Evolutionary conservation across 1,140 invertebrate genomes (phyloP).

Genomic region (Drosophila littoralis): DNA sequence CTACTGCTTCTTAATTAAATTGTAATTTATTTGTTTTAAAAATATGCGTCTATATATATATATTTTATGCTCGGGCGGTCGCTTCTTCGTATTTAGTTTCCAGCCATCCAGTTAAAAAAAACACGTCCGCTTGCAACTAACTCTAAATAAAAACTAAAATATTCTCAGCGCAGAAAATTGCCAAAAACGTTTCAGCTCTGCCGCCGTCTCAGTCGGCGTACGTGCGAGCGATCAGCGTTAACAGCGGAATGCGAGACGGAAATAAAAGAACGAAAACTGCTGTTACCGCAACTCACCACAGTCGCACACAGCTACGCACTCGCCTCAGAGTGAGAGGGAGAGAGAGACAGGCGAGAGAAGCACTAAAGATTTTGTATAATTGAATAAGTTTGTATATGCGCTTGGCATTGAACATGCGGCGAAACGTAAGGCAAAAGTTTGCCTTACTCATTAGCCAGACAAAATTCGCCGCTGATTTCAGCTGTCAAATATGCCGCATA

Average conservation of each 20-base stretch:
- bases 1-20: constrained; percentile 75
- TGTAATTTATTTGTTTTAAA: constrained; percentile 73
- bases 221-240: constrained; percentile 53
- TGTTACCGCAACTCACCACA: constrained; percentile 63
- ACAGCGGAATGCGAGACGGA: constrained; percentile 64
- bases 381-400: constrained; percentile 32
- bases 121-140: constrained; percentile 83
- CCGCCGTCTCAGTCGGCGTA: constrained; percentile 26
- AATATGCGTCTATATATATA: constrained; percentile 69
- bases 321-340: constrained; percentile 15
- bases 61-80: constrained; percentile 74
- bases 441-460: constrained; percentile 39
- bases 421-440: constrained; percentile 28
- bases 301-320: not conserved
- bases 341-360: constrained; percentile 13
- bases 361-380: constrained; percentile 36
- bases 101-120: constrained; percentile 84
- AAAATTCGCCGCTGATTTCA: constrained; percentile 43
- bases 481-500: constrained; percentile 41
- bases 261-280: constrained; percentile 76
- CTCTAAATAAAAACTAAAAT: constrained; percentile 82
- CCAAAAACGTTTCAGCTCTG: constrained; percentile 58
- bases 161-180: constrained; percentile 69
- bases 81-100: constrained; percentile 71
- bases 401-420: constrained; percentile 65